Percentiles rank a stretch among this genome's conserved stretches.
Evolutionary conservation across 2,888 invertebrate species (phyloP).

Genomic region (Caradrina clavipalpis): DNA sequence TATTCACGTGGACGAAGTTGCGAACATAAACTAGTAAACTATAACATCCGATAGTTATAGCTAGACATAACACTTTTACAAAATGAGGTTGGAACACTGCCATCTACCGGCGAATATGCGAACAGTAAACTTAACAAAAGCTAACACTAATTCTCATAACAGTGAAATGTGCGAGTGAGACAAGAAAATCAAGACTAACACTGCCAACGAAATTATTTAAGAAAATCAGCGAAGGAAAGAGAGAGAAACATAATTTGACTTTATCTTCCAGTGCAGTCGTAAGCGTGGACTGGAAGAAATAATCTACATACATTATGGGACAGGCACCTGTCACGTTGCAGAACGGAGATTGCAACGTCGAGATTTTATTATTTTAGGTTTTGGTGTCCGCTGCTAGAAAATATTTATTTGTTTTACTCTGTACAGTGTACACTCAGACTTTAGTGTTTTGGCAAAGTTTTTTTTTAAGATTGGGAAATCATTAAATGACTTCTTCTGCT

Average conservation of each 20-base stretch:
- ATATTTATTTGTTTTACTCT: slow-evolving; percentile 3
- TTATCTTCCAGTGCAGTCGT: slow-evolving; percentile 49
- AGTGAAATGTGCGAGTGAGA: not conserved
- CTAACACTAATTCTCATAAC: not conserved
- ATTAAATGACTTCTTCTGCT: too few relatives aligned
- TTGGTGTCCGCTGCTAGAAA: not conserved
- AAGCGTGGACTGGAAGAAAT: slow-evolving; percentile 49
- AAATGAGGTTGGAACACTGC: not conserved
- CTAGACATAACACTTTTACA: not conserved
- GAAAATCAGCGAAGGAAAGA: slow-evolving; percentile 24
- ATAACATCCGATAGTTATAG: too few relatives aligned
- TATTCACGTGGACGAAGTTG: too few relatives aligned
- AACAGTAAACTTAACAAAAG: not conserved
- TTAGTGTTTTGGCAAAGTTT: too few relatives aligned
- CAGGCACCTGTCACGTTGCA: slow-evolving; percentile 44
- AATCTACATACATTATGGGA: slow-evolving; percentile 54
- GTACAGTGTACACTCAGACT: too few relatives aligned
- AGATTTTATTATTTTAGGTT: slow-evolving; percentile 35
- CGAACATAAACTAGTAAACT: not conserved
- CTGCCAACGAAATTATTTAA: slow-evolving; percentile 29
- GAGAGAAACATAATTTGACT: slow-evolving; percentile 42
- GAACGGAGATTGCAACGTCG: slow-evolving; percentile 36
- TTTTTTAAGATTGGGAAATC: too few relatives aligned
- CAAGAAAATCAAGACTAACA: slow-evolving; percentile 29
- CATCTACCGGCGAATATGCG: not conserved